Conservation (phyloP, 2,888 invertebrate genomes). For the Aporophyla lueneburgensis region DNA sequence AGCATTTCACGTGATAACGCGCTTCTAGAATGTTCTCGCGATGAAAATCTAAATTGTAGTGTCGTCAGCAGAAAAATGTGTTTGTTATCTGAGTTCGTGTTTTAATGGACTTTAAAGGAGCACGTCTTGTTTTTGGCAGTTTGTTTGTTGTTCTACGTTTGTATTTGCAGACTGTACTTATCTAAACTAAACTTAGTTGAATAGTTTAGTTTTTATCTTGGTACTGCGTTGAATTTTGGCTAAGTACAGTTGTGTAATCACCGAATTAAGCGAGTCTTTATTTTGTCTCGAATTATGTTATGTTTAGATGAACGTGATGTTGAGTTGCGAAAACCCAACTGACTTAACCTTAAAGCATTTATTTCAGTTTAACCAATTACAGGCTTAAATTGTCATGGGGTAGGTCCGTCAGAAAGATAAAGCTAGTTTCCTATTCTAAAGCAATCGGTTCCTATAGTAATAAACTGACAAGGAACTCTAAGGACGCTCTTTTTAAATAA, state of each 20-base stretch:
- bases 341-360: too few species aligned
- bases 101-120: conserved; percentile 49
- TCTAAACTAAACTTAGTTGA: conserved; percentile 16
- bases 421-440: too few species aligned
- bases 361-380: too few species aligned
- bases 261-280: background rate
- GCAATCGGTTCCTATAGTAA: too few species aligned
- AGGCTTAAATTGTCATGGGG: too few species aligned
- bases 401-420: too few species aligned
- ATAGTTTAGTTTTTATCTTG: conserved; percentile 41
- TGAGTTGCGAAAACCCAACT: background rate
- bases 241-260: background rate
- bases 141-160: conserved; percentile 44
- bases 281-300: background rate
- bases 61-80: conserved; percentile 64
- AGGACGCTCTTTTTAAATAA: background rate
- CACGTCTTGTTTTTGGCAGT: conserved; percentile 50
- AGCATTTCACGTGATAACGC: conserved; percentile 62
- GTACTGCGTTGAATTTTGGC: conserved; percentile 8
- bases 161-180: conserved; percentile 42
- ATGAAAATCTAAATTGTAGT: conserved; percentile 64
- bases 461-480: too few species aligned
- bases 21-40: conserved; percentile 56
- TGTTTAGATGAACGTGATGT: background rate
- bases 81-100: conserved; percentile 56